These are phyloP conservation scores for Sinocyclocheilus anophthalmus DNA, from an alignment of 2,113 vertebrate species.

Conservation along the genomic window DNA sequence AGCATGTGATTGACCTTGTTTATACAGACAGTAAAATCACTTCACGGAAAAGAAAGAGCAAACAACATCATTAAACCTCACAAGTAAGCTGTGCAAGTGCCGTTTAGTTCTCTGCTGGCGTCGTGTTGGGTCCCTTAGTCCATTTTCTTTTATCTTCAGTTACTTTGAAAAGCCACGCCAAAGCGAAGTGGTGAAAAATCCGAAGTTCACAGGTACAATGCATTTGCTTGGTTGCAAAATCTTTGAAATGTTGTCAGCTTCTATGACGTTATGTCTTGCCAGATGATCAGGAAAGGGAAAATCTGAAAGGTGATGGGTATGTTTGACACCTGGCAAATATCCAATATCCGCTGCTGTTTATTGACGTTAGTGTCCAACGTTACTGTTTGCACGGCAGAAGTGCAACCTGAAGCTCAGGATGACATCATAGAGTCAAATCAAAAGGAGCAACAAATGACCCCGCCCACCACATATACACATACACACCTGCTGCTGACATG, in stretches of 20 bases:
- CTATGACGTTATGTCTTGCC: conserved; percentile 70
- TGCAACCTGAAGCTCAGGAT: conserved; percentile 41
- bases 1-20: conserved; percentile 70
- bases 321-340: background rate
- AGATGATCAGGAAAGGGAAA: conserved; percentile 35
- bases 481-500: conserved; percentile 13
- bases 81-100: conserved; percentile 59
- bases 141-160: conserved; percentile 29
- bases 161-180: conserved; percentile 5
- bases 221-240: conserved; percentile 13
- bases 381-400: conserved; percentile 22
- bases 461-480: background rate
- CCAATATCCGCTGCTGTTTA: background rate
- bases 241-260: conserved; percentile 20
- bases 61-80: conserved; percentile 36
- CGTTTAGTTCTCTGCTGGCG: conserved; percentile 39
- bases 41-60: conserved; percentile 63
- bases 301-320: background rate
- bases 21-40: conserved; percentile 75
- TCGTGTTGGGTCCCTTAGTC: conserved; percentile 38
- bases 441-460: conserved; percentile 45
- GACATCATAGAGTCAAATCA: conserved; percentile 60
- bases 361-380: background rate
- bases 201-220: conserved; percentile 6
- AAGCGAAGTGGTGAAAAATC: conserved; percentile 30